Percentiles rank a stretch among this genome's conserved stretches.
phyloP scores from a whole-genome alignment of 2,888 invertebrate species.

The Rhagium mordax region DNA sequence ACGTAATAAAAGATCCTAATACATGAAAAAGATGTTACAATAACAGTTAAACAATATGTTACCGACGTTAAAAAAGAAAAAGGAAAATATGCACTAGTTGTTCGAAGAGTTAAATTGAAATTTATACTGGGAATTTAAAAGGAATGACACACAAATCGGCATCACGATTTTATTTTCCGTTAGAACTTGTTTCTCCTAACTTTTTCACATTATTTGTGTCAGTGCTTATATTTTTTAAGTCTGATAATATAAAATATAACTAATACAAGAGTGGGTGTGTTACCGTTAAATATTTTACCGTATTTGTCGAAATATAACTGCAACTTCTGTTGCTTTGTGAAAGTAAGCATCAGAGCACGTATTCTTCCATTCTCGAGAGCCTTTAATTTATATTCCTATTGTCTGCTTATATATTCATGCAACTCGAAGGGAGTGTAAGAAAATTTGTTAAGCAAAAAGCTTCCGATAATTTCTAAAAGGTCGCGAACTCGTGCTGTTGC shows the following conservation, averaged over 20 bases:
- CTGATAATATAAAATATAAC: neutral
- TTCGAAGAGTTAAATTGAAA: too few species aligned
- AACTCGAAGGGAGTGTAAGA: slow-evolving; percentile 1
- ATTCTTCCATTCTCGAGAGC: slow-evolving; percentile 8
- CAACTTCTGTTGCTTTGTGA: slow-evolving; percentile 10
- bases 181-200: too few species aligned
- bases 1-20: too few species aligned
- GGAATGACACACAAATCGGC: too few species aligned
- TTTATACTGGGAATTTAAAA: too few species aligned
- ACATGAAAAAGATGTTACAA: too few species aligned
- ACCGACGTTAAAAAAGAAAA: too few species aligned
- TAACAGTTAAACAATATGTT: too few species aligned
- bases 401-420: slow-evolving; percentile 9
- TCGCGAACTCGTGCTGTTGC: slow-evolving; percentile 5
- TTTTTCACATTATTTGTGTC: too few species aligned
- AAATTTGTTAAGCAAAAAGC: slow-evolving; percentile 17
- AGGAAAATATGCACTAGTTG: too few species aligned
- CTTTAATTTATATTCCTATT: slow-evolving; percentile 7
- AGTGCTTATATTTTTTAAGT: neutral
- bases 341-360: slow-evolving; percentile 1
- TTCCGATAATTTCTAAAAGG: slow-evolving; percentile 18
- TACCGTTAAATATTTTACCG: neutral
- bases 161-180: too few species aligned
- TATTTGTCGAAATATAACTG: neutral
- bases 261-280: neutral